Conservation (phyloP, 2,888 invertebrate genomes). For the Lasius fuliginosus region DNA sequence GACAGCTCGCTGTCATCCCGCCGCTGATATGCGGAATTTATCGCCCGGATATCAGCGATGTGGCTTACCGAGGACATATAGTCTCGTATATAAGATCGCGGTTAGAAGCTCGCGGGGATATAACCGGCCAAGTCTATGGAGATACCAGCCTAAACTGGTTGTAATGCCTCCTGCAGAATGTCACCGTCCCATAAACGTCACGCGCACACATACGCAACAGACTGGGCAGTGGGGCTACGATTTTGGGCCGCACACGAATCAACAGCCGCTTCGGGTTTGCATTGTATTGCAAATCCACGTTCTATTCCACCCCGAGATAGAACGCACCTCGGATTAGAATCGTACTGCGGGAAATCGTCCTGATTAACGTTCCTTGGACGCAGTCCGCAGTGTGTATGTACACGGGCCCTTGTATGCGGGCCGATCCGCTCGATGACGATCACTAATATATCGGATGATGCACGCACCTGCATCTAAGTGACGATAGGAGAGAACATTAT, state of each 20-base stretch:
- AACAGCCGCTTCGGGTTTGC: conserved; percentile 55
- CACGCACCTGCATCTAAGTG: conserved; percentile 57
- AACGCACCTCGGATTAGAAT: conserved; percentile 62
- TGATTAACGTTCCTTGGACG: conserved; percentile 72
- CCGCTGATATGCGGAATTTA: conserved; percentile 80
- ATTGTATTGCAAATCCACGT: conserved; percentile 57
- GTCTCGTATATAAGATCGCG: conserved; percentile 65
- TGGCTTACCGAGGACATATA: conserved; percentile 70
- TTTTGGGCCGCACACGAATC: conserved; percentile 57
- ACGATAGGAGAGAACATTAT: conserved; percentile 36
- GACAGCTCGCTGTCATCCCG: conserved; percentile 65
- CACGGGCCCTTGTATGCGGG: conserved; percentile 4
- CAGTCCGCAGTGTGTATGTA: neutral
- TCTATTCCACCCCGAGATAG: conserved; percentile 66
- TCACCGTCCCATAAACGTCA: conserved; percentile 79
- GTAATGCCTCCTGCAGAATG: conserved; percentile 73
- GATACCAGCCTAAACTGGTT: conserved; percentile 53
- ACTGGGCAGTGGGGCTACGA: conserved; percentile 52
- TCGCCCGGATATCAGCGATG: conserved; percentile 77
- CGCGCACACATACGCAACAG: conserved; percentile 67
- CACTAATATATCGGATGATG: conserved; percentile 58
- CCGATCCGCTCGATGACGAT: conserved; percentile 52
- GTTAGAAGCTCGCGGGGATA: conserved; percentile 70
- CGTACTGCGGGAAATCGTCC: conserved; percentile 63
- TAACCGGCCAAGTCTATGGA: conserved; percentile 63